These are phyloP conservation scores for Drosophila neocordata DNA, from an alignment of 1,140 invertebrate genomes.

Conservation along the genomic window DNA sequence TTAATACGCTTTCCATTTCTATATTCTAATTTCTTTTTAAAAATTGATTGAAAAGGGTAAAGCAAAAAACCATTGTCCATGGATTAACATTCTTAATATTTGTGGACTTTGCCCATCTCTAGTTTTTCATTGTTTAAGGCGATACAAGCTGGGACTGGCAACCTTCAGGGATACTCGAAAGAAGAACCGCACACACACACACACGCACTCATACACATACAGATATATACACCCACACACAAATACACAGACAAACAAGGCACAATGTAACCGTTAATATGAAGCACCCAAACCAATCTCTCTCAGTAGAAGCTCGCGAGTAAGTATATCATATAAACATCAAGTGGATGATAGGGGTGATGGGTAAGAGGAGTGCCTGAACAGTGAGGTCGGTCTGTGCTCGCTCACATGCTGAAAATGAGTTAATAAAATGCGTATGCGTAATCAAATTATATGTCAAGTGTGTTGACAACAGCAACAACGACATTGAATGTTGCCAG, in stretches of 20 bases:
- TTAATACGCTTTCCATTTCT: too few species aligned
- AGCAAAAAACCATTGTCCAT: too few species aligned
- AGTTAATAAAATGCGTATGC: constrained; percentile 81
- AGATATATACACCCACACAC: too few species aligned
- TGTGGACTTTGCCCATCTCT: background rate
- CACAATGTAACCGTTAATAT: constrained; percentile 68
- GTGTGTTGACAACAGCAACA: constrained; percentile 78
- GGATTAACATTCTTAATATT: background rate
- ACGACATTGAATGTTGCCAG: constrained; percentile 5
- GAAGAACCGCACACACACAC: background rate
- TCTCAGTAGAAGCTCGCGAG: constrained; percentile 7
- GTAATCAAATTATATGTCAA: constrained; percentile 81
- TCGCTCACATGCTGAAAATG: constrained; percentile 61
- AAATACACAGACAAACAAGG: background rate
- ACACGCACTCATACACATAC: background rate
- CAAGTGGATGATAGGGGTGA: constrained; percentile 29
- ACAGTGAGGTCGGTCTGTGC: constrained; percentile 26
- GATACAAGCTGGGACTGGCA: background rate
- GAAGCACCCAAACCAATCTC: constrained; percentile 35
- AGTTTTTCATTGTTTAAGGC: constrained; percentile 7
- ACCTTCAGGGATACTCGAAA: constrained; percentile 28
- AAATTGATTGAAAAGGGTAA: too few species aligned
- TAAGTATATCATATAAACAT: constrained; percentile 75
- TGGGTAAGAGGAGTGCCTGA: background rate
- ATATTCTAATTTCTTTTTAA: too few species aligned